Base-by-base conservation (phyloP, 2,797 vertebrate genomes). In the Balearica regulorum region DNA sequence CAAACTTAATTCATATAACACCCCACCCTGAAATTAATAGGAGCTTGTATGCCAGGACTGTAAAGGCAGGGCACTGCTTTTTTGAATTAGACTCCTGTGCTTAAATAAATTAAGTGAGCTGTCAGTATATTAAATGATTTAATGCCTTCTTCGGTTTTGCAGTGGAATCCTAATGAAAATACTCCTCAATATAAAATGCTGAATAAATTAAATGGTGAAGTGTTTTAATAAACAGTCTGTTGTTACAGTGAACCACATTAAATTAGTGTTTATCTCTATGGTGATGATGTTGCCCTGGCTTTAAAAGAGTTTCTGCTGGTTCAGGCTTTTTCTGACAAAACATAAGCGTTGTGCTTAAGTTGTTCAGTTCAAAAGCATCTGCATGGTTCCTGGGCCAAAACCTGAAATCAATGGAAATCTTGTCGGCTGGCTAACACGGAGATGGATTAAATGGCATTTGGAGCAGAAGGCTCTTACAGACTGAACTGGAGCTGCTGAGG, bases 121-220 rank as follows among this genome's bases (percentile, higher is more conserved):
- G 91, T 94, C 94, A 83, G 77, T 94, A 51, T 94, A 95, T 93
- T 94, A 94, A 91, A 94, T 93, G 93, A 96, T 97, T 97, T 96
- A 96, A 95, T 93, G 93, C 91, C 91, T 92, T 87, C 91, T 88
- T 93, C 4, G 4, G 85, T 91, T 96, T 95, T 93, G 95, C 94
- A 94, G 78, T 54, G 78, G 91, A 95, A 97, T 97, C 92, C 89
- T 96, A 95, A 97, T 96, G 96, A 97, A 97, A 96, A 96, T 72
- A 89, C 86, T 76, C 93, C 53, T 69, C 86, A 78, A 64, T 90
- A 94, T 96, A 96, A 97, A 96, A 94, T 28, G 82, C 80, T 87
- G 94, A 81, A 95, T 96, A 97, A 96, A 97, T 97, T 96, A 97
- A 96, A 96, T 21, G 61, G 71, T 83, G 92, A 96, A 94, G 90